Evolutionary conservation across 1,140 invertebrate species (phyloP).

Genomic region (Drosophila sturtevanti): DNA sequence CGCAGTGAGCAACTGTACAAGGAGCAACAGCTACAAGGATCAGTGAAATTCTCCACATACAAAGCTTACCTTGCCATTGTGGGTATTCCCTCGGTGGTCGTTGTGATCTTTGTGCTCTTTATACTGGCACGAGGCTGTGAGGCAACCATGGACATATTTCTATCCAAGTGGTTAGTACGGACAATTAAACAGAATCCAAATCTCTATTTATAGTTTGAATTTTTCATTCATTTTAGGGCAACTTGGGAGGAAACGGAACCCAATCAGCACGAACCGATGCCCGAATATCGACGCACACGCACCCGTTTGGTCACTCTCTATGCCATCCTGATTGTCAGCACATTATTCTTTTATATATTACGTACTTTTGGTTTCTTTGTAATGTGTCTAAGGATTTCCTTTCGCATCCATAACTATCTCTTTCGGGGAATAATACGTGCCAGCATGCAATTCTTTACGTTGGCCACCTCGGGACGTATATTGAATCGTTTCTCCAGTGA

Average conservation of each 20-base stretch:
- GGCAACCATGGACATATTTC: slow-evolving; percentile 90
- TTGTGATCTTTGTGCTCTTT: slow-evolving; percentile 85
- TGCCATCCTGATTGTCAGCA: slow-evolving; percentile 59
- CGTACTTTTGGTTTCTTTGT: slow-evolving; percentile 90
- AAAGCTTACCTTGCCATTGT: slow-evolving; percentile 88
- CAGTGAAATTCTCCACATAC: slow-evolving; percentile 85
- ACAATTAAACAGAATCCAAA: too few relatives aligned
- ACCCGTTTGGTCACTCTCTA: slow-evolving; percentile 57
- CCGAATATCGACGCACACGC: slow-evolving; percentile 50
- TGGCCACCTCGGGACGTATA: slow-evolving; percentile 91
- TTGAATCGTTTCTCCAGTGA: slow-evolving; percentile 94
- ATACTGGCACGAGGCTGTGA: slow-evolving; percentile 87
- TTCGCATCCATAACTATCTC: slow-evolving; percentile 92
- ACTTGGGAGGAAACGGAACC: slow-evolving; percentile 79
- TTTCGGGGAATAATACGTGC: slow-evolving; percentile 91
- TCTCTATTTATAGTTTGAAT: background rate
- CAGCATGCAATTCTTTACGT: slow-evolving; percentile 95
- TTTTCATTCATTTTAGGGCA: slow-evolving; percentile 46
- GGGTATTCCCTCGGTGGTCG: slow-evolving; percentile 85
- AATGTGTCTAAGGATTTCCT: slow-evolving; percentile 91
- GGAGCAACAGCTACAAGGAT: slow-evolving; percentile 82
- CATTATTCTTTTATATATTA: slow-evolving; percentile 77
- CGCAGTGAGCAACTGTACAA: slow-evolving; percentile 65
- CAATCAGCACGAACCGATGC: slow-evolving; percentile 47
- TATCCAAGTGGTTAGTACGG: slow-evolving; percentile 86